A percentile compares a stretch with the other conserved stretches of the same genome.
Evolutionary conservation across 2,888 invertebrate species (phyloP).

Genomic region (Bellardia pandia): DNA sequence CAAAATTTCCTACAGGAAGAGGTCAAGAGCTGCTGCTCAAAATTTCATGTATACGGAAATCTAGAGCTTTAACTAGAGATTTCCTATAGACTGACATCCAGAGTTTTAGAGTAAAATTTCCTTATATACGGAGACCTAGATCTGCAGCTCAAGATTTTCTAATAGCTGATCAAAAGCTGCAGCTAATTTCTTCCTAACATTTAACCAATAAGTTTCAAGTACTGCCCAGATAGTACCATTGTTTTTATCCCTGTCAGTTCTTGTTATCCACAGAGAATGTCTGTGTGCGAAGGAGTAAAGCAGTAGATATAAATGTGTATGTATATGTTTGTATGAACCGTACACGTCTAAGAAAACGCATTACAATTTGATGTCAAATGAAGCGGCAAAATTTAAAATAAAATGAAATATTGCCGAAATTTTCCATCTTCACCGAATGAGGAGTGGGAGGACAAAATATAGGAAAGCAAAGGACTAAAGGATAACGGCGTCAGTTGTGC

Average conservation of each 20-base stretch:
- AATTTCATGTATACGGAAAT: too few relatives aligned
- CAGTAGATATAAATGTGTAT: neutral
- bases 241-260: neutral
- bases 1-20: too few relatives aligned
- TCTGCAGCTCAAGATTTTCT: too few relatives aligned
- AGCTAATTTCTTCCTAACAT: too few relatives aligned
- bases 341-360: constrained; percentile 65
- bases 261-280: neutral
- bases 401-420: constrained; percentile 81
- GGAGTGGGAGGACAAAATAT: neutral
- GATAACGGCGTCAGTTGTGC: constrained; percentile 72
- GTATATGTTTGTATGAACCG: neutral
- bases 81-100: too few relatives aligned
- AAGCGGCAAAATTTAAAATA: constrained; percentile 82
- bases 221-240: neutral
- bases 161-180: too few relatives aligned
- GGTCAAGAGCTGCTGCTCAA: too few relatives aligned
- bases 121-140: too few relatives aligned
- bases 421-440: constrained; percentile 32
- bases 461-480: constrained; percentile 58
- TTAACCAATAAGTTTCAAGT: too few relatives aligned
- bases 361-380: constrained; percentile 79
- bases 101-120: too few relatives aligned
- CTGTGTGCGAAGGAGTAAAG: constrained; percentile 8
- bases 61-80: too few relatives aligned